Base-by-base conservation (phyloP, 2,888 invertebrate genomes). In the Eretmocerus hayati region DNA sequence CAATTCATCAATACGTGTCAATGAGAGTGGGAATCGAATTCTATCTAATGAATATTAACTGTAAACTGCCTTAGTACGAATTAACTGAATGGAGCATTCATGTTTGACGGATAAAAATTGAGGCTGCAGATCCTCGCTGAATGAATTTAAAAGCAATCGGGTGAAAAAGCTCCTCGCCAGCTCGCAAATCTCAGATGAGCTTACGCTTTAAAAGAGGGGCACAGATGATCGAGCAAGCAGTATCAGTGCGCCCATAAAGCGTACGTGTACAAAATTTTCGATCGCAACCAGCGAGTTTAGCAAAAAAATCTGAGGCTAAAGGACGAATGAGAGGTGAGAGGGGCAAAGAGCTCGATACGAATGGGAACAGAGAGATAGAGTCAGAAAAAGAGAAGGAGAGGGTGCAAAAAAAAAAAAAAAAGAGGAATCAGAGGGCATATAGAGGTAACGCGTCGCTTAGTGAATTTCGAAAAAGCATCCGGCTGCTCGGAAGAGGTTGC, bases 391-490 rank as follows among this genome's bases (percentile, higher is more conserved):
- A 21, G 11, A 11, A 18, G 9, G 3, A 20, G 13, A 18, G n/a
- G n/a, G 52, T 41, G 47, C 40, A 16, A 32, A 31, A 42, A 16
- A 31, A 26, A 42, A 44, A 46, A 35, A 18, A 21, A 9, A 11
- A 18, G 9, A 3, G n/a, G 13, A 18, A n/a, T n/a, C n/a, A n/a
- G n/a, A n/a, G n/a, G n/a, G n/a, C n/a, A n/a, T n/a, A n/a, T n/a
- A n/a, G n/a, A n/a, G 9, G 6, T 18, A 4, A 5, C 37, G 18
- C 19, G 26, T 30, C 38, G 54, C 43, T n/a, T 50, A 57, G 61
- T 56, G 58, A 59, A 60, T 61, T 61, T 59, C 19, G 38, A 42
- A 42, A 43, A 46, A 8, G 43, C 42, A 31, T 42, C n/a, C n/a
- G n/a, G n/a, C n/a, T n/a, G n/a, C n/a, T n/a, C n/a, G n/a, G n/a